Evolutionary conservation across 2,113 vertebrate genomes (phyloP), one percentile per base, ranked within the genome.

Genomic region (Mesoclemmys tuberculata): DNA sequence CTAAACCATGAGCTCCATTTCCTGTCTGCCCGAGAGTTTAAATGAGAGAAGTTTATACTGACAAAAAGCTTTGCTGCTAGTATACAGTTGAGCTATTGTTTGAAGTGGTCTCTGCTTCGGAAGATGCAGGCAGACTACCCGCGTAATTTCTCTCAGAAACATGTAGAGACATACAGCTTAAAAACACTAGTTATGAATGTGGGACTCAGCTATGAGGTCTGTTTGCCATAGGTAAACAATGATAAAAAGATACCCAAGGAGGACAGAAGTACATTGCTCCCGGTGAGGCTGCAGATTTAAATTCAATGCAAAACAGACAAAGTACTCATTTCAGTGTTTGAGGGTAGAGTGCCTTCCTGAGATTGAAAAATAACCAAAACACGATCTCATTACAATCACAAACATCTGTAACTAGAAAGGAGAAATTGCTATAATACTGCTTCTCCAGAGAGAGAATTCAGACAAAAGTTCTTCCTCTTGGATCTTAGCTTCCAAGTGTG

Each of bases 271-370:
- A 38, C 0, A 56, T 0, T 3, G 51, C 29, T 82, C 79, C 51
- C 44, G 49, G 51, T n/a, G 38, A 82, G 0, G 1, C 31, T 26
- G 56, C 26, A 14, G 81, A 82, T 82, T 85, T 58, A 46, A 26
- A 0, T 4, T 58, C 82, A 82, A 58, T 26, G 3, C 1, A 1
- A 58, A 24, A 78, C 10, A 48, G 71, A 44, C 13, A 46, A 90
- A 93, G 74, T 46, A 64, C 19, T 82, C 0, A 0, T 3, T 0
- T 68, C 41, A 21, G 24, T 10, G 21, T 1, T 38, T 38, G 18
- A 5, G 41, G 68, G 41, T 41, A 38, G 61, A 52, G 26, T 6
- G 0, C 0, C 24, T 5, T 68, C 58, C 52, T 0, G 7, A 86
- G 55, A 52, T 13, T 12, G 10, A 52, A 48, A 11, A 35, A 31